These are phyloP conservation scores for Drosophila paranaensis DNA, from an alignment of 2,888 invertebrate species.

Conservation along the genomic window DNA sequence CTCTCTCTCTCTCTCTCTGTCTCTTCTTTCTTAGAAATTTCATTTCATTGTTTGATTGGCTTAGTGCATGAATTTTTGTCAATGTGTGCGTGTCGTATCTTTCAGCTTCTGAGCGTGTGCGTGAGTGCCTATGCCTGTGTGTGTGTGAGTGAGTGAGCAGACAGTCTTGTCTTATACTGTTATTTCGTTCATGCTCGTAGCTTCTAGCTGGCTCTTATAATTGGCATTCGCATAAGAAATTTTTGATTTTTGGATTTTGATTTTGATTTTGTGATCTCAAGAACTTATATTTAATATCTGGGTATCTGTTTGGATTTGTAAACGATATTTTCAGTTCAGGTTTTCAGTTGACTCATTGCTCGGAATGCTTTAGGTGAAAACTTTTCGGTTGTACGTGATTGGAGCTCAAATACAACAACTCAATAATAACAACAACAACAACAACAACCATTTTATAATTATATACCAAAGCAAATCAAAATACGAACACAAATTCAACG, in stretches of 20 bases:
- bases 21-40: conserved; percentile 13
- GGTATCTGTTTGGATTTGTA: conserved; percentile 38
- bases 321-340: conserved; percentile 25
- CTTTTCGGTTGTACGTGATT: conserved; percentile 62
- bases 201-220: conserved; percentile 44
- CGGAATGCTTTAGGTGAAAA: conserved; percentile 80
- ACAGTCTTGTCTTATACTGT: conserved; percentile 13
- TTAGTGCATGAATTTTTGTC: conserved; percentile 58
- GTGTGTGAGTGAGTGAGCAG: conserved; percentile 7
- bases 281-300: conserved; percentile 15
- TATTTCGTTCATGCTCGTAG: conserved; percentile 36
- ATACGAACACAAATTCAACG: conserved; percentile 42
- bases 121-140: conserved; percentile 2
- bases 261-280: conserved; percentile 16
- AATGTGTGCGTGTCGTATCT: conserved; percentile 16
- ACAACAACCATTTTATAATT: background rate
- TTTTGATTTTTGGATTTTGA: conserved; percentile 26
- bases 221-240: conserved; percentile 41
- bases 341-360: conserved; percentile 75
- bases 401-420: conserved; percentile 53
- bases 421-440: background rate
- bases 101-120: conserved; percentile 8
- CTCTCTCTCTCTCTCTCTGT: conserved; percentile 8
- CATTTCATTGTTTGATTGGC: conserved; percentile 19
- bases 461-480: conserved; percentile 1